Evolutionary conservation across 2,113 vertebrate genomes (phyloP).

Genomic region (Rhinolophus ferrumequinum): DNA sequence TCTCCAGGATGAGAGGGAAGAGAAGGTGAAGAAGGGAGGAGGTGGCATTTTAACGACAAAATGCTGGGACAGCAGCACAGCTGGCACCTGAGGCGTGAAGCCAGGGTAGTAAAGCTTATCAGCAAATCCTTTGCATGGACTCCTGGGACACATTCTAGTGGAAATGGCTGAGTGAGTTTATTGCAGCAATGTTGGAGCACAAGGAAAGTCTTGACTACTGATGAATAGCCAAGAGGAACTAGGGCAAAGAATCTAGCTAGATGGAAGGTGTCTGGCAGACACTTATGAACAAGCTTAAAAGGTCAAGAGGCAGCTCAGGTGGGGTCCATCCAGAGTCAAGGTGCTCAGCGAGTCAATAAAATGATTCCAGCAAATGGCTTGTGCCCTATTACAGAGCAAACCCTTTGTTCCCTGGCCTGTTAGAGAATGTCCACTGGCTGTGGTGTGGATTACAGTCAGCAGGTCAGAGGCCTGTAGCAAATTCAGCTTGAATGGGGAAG

Average conservation of each 20-base stretch:
- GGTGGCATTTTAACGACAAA: background rate
- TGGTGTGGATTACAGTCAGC: background rate
- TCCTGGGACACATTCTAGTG: background rate
- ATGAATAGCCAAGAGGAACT: background rate
- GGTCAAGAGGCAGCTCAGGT: background rate
- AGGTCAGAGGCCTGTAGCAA: background rate
- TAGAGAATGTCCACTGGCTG: background rate
- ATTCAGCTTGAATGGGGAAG: background rate
- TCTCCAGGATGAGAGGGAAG: background rate
- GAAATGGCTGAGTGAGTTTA: conserved; percentile 1
- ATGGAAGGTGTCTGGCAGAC: background rate
- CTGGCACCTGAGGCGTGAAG: background rate
- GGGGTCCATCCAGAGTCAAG: background rate
- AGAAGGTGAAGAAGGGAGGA: background rate
- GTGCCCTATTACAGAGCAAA: background rate
- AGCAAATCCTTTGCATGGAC: background rate
- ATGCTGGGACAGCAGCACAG: background rate
- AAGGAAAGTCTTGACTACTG: background rate
- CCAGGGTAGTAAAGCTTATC: background rate
- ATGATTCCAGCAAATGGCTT: background rate
- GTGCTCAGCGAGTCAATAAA: background rate
- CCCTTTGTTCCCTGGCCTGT: background rate
- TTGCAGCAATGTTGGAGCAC: background rate
- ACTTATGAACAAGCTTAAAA: background rate
- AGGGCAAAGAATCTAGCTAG: background rate